phyloP scores from a whole-genome alignment of 2,113 vertebrate genomes.

The Cygnus buccinator region DNA sequence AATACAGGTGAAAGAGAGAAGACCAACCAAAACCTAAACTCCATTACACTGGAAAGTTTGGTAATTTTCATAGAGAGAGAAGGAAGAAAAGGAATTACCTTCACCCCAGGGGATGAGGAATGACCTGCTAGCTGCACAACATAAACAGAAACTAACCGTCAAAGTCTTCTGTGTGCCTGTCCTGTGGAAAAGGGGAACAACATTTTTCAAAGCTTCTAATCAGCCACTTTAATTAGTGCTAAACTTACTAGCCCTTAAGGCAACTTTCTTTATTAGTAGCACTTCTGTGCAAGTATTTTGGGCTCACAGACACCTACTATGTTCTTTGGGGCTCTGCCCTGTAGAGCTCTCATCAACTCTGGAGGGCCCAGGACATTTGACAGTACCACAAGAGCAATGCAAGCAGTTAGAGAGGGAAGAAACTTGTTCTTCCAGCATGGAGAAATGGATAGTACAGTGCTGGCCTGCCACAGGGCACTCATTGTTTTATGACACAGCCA shows the following conservation, averaged over 20 bases:
- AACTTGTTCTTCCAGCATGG: not conserved
- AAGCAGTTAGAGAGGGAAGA: not conserved
- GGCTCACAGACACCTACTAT: not conserved
- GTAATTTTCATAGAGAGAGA: not conserved
- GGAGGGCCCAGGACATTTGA: not conserved
- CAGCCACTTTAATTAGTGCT: not conserved
- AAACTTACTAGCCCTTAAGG: not conserved
- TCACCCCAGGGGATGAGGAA: not conserved
- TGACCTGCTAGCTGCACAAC: not conserved
- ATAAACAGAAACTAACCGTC: not conserved
- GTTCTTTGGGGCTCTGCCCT: not conserved
- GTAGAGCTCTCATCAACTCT: not conserved
- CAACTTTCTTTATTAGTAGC: not conserved
- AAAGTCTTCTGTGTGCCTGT: not conserved
- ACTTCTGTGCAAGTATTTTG: not conserved
- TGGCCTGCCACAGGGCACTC: not conserved
- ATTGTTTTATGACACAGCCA: not conserved
- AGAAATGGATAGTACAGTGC: not conserved
- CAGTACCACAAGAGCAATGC: not conserved
- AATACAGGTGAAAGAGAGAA: not conserved
- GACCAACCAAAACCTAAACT: not conserved
- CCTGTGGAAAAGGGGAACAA: not conserved
- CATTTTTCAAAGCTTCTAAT: not conserved
- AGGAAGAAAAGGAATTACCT: not conserved
- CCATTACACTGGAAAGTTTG: not conserved